These are phyloP conservation scores for Esox lucius DNA, from an alignment of 2,797 vertebrate species.

Conservation along the genomic window DNA sequence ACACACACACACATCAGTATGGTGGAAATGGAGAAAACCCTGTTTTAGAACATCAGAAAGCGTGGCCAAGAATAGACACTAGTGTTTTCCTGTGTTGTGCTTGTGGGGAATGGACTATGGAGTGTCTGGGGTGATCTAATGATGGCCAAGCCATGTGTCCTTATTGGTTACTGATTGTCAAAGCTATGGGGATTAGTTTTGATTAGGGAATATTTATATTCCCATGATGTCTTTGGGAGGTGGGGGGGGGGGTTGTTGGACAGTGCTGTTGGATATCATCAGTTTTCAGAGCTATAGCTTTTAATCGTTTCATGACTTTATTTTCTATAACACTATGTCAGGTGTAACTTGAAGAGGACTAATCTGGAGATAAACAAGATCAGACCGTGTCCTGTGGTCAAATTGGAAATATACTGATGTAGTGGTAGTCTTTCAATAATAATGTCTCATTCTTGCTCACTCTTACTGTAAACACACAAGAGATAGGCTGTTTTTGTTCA, in stretches of 20 bases:
- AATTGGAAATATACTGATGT: neutral
- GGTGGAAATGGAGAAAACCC: neutral
- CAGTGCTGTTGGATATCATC: neutral
- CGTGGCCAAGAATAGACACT: neutral
- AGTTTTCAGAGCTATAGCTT: constrained; percentile 3
- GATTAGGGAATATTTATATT: neutral
- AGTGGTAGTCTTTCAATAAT: neutral
- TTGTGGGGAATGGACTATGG: neutral
- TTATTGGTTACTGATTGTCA: neutral
- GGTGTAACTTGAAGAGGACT: too few relatives aligned
- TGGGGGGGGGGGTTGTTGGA: neutral
- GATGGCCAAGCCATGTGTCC: neutral
- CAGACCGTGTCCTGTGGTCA: neutral
- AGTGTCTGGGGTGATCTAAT: constrained; percentile 3
- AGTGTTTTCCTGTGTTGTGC: neutral
- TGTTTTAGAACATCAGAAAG: neutral
- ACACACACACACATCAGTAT: neutral
- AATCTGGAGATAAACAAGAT: neutral
- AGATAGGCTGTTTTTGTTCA: constrained; percentile 67
- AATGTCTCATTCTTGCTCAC: neutral
- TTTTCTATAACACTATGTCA: neutral
- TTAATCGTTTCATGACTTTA: neutral
- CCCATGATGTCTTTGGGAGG: neutral
- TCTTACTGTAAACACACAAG: neutral
- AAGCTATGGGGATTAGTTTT: neutral